Evolutionary conservation across 2,113 vertebrate genomes (phyloP).

Genomic region (Bubo scandiacus): DNA sequence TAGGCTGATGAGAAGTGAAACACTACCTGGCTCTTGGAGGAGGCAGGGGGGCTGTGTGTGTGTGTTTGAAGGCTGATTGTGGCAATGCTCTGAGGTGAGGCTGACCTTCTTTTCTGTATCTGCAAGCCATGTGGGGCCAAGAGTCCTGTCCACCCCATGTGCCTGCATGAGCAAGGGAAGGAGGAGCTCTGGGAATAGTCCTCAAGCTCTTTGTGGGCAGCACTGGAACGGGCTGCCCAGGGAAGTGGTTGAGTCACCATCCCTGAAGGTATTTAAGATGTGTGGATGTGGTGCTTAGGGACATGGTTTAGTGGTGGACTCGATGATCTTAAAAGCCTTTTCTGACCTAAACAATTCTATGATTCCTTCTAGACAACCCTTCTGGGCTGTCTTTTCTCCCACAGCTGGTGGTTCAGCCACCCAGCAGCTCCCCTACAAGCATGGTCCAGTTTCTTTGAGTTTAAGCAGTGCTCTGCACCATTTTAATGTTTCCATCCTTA

Average conservation of each 20-base stretch:
- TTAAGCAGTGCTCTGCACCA: background rate
- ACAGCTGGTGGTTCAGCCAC: background rate
- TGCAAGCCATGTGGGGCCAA: too few species aligned
- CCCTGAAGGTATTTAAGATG: background rate
- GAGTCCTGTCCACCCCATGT: too few species aligned
- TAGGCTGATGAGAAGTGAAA: background rate
- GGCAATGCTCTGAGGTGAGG: background rate
- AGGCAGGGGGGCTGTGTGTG: too few species aligned
- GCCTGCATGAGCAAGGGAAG: background rate
- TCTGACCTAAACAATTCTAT: background rate
- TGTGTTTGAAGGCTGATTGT: background rate
- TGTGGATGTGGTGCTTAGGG: accelerated
- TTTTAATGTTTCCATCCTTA: background rate
- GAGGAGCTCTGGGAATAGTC: background rate
- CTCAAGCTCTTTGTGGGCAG: background rate
- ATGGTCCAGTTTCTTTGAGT: background rate
- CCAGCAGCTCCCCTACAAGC: background rate
- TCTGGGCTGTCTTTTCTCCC: background rate
- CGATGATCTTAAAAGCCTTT: background rate
- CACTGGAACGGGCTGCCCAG: background rate
- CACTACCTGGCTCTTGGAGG: background rate
- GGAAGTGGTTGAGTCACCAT: too few species aligned
- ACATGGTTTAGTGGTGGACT: background rate
- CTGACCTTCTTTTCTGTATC: background rate
- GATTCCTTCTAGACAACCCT: background rate